These are phyloP conservation scores for Porites divaricata DNA, from an alignment of 92 coral and sea anemone genomes.

Conservation along the genomic window DNA sequence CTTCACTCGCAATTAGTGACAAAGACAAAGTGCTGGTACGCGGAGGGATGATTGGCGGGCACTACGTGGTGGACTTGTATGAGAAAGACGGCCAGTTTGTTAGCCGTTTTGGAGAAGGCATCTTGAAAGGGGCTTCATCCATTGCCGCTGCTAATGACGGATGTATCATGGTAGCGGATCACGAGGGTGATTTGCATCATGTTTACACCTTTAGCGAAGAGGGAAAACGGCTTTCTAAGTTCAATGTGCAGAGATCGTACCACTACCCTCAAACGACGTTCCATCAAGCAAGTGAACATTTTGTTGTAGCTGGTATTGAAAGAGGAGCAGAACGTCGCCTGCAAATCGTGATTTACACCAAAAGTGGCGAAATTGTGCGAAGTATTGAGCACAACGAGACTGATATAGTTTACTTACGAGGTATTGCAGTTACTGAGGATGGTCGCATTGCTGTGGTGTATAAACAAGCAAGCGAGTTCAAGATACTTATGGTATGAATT, in stretches of 20 bases:
- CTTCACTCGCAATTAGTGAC: background rate
- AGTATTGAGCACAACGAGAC: background rate
- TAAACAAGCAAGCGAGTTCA: background rate
- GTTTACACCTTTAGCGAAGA: constrained; percentile 39
- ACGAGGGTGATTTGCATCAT: background rate
- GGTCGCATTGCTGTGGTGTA: constrained; percentile 30
- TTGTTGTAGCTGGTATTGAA: constrained; percentile 13
- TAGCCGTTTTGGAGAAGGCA: constrained; percentile 25
- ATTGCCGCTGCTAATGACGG: constrained; percentile 39
- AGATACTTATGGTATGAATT: constrained; percentile 16
- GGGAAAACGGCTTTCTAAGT: constrained; percentile 38
- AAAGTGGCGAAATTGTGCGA: constrained; percentile 20
- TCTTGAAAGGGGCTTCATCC: background rate
- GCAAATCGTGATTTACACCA: constrained; percentile 35
- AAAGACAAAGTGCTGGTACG: constrained; percentile 26
- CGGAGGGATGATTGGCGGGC: background rate
- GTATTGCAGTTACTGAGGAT: constrained; percentile 11
- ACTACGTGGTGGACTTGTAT: constrained; percentile 24
- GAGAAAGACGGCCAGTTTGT: constrained; percentile 36
- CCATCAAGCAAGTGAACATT: constrained; percentile 25
- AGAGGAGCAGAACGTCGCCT: background rate
- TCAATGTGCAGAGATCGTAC: background rate
- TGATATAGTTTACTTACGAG: background rate
- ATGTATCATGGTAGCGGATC: constrained; percentile 27
- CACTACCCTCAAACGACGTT: constrained; percentile 16